phyloP scores from a whole-genome alignment of 2,113 vertebrate genomes.

The Scortum barcoo region DNA sequence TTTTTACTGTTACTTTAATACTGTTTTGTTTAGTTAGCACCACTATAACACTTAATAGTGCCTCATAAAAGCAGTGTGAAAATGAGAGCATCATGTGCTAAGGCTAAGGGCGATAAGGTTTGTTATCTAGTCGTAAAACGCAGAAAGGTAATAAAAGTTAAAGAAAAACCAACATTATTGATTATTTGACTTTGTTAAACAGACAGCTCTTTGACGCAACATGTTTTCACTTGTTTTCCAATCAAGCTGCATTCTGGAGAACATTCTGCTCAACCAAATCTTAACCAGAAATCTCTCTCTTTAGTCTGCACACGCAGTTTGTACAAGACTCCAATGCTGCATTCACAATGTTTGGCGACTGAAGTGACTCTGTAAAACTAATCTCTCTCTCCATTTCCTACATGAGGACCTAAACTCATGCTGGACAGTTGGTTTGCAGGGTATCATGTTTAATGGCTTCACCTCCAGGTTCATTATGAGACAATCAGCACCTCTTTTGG shows the following conservation, averaged over 20 bases:
- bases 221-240: not conserved
- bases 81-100: constrained; percentile 15
- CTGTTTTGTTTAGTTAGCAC: not conserved
- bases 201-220: not conserved
- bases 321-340: not conserved
- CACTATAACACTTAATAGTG: constrained; percentile 13
- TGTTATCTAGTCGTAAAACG: not conserved
- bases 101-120: constrained; percentile 28
- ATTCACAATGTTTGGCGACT: not conserved
- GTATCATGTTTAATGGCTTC: not conserved
- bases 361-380: not conserved
- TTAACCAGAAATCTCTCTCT: not conserved
- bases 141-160: not conserved
- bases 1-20: too few relatives aligned
- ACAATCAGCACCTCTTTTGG: not conserved
- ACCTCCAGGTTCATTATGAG: not conserved
- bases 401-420: not conserved
- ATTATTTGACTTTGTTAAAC: not conserved
- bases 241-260: not conserved
- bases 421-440: not conserved
- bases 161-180: constrained; percentile 7
- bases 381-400: not conserved
- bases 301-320: not conserved
- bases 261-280: not conserved
- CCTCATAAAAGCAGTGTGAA: constrained; percentile 14